phyloP scores from a whole-genome alignment of 2,113 vertebrate species.

The Nibea albiflora region DNA sequence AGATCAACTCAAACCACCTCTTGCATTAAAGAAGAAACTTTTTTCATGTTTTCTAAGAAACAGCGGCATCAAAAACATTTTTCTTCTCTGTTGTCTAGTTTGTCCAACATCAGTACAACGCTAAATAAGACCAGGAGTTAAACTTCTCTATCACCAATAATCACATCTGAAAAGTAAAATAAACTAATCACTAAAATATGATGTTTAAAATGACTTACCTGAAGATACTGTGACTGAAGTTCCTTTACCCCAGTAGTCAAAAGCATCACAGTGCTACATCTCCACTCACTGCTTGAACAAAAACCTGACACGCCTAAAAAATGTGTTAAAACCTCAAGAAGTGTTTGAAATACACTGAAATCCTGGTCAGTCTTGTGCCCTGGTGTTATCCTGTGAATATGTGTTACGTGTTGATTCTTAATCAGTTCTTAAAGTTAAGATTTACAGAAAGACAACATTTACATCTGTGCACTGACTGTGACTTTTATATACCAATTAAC shows the following conservation, averaged over 20 bases:
- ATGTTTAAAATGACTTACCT: conserved; percentile 48
- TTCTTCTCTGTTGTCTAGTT: neutral
- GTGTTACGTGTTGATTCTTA: neutral
- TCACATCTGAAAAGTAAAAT: neutral
- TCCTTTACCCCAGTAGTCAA: too few relatives aligned
- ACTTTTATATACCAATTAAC: neutral
- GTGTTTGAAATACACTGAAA: neutral
- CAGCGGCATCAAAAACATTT: neutral
- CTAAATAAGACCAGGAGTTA: neutral
- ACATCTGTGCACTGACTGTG: neutral
- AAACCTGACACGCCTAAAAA: neutral
- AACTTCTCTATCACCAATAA: neutral
- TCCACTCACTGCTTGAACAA: too few relatives aligned
- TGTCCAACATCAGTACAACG: neutral
- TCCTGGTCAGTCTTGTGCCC: too few relatives aligned
- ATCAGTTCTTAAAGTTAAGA: neutral
- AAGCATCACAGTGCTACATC: too few relatives aligned
- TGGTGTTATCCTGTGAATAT: neutral
- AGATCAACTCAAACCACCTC: neutral
- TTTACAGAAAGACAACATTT: neutral
- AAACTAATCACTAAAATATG: neutral
- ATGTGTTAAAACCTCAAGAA: neutral
- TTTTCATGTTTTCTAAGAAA: conserved; percentile 21
- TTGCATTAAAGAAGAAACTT: neutral
- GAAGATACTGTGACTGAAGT: neutral